A percentile compares a stretch with the other conserved stretches of the same genome.
Evolutionary conservation across 2,113 vertebrate genomes (phyloP).

Genomic region (Ochotona princeps): DNA sequence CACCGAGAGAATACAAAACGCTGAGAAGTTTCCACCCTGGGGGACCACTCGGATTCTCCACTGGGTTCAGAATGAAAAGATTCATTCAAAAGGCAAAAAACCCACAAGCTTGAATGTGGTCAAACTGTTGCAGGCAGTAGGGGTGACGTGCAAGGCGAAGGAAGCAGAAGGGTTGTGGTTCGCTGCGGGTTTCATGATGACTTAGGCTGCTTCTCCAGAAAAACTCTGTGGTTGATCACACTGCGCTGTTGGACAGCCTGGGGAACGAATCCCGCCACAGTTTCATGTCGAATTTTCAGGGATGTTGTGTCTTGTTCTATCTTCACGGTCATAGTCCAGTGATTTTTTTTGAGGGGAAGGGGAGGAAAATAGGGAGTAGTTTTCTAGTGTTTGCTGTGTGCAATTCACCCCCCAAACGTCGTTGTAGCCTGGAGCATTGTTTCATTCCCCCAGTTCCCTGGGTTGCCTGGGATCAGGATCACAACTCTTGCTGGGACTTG

Average conservation of each 20-base stretch:
- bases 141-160: slow-evolving; percentile 44
- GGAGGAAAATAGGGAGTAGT: not conserved
- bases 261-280: not conserved
- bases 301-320: not conserved
- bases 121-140: slow-evolving; percentile 28
- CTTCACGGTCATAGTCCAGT: not conserved
- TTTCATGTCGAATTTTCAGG: not conserved
- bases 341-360: no score
- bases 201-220: slow-evolving; percentile 63
- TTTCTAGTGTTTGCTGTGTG: not conserved
- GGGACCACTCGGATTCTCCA: not conserved
- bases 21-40: not conserved
- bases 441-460: not conserved
- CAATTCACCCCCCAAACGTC: not conserved
- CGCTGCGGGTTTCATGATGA: slow-evolving; percentile 56
- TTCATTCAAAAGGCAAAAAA: slow-evolving; percentile 51
- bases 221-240: not conserved
- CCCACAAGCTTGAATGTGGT: slow-evolving; percentile 45
- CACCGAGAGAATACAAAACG: no score
- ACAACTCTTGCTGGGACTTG: no score
- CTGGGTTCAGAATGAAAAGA: not conserved
- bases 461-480: not conserved
- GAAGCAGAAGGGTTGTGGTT: slow-evolving; percentile 63
- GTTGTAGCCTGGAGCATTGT: not conserved
- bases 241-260: not conserved